These are phyloP conservation scores for Lochmaea crataegi DNA, from an alignment of 2,888 invertebrate genomes.

Conservation along the genomic window DNA sequence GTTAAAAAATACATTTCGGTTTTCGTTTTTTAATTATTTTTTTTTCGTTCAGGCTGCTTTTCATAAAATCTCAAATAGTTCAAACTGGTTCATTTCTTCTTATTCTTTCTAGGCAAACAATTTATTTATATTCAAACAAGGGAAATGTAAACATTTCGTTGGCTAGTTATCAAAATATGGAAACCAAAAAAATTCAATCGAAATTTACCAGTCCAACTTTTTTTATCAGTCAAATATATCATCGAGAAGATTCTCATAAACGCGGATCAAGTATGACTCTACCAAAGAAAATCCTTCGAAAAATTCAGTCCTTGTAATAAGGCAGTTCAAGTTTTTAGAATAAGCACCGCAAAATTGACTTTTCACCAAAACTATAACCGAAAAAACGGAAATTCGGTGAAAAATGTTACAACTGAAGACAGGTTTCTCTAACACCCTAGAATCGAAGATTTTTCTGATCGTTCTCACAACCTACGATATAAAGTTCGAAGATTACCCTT, in stretches of 20 bases:
- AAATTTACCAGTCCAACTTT: constrained; percentile 24
- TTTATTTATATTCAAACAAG: constrained; percentile 19
- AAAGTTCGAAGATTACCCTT: no score
- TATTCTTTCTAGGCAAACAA: constrained; percentile 41
- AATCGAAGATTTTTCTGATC: no score
- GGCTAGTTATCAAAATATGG: constrained; percentile 14
- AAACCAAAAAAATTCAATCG: constrained; percentile 15
- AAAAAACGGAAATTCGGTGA: not conserved
- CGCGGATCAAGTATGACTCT: not conserved
- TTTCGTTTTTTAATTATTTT: not conserved
- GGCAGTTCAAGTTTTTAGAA: no score
- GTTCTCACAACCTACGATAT: no score
- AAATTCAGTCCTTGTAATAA: not conserved
- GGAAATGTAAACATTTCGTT: constrained; percentile 40
- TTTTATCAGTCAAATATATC: constrained; percentile 12
- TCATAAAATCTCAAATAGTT: constrained; percentile 42
- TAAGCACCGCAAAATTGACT: no score
- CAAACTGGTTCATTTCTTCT: constrained; percentile 34
- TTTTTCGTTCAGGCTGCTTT: constrained; percentile 37
- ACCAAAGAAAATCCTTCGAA: no score
- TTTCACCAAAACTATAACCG: not conserved
- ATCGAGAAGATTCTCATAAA: constrained; percentile 14
- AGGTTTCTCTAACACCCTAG: no score
- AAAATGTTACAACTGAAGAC: no score
- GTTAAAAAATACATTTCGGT: no score